Evolutionary conservation across 2,888 invertebrate species (phyloP).

Genomic region (Drosophila sordidapex): DNA sequence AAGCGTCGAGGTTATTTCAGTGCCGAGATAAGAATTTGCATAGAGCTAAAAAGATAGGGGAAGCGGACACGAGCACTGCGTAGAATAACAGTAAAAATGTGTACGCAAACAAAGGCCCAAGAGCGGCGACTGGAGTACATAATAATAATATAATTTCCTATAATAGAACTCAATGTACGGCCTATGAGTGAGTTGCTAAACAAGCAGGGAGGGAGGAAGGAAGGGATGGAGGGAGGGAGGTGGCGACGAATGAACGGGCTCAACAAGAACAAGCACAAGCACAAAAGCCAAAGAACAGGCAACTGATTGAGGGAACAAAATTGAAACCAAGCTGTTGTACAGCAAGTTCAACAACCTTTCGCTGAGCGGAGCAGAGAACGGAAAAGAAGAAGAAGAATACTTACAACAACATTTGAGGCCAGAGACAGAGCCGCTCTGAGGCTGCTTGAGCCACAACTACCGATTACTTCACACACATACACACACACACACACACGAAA

Average conservation of each 20-base stretch:
- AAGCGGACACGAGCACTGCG: constrained; percentile 21
- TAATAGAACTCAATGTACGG: constrained; percentile 68
- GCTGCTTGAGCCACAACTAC: constrained; percentile 63
- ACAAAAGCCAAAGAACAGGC: constrained; percentile 64
- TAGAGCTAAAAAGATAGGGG: constrained; percentile 3
- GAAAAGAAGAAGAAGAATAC: constrained; percentile 42
- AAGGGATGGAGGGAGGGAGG: not conserved
- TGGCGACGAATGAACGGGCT: constrained; percentile 19
- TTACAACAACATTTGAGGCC: constrained; percentile 65
- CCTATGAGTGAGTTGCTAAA: constrained; percentile 2
- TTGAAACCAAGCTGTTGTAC: constrained; percentile 59
- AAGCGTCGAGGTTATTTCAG: constrained; percentile 9
- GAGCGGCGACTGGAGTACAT: constrained; percentile 65
- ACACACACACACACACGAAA: constrained; percentile 25
- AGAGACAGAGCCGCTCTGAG: constrained; percentile 41
- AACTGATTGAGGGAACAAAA: constrained; percentile 77
- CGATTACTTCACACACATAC: constrained; percentile 67
- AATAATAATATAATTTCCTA: constrained; percentile 80
- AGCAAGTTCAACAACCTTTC: constrained; percentile 74
- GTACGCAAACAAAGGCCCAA: constrained; percentile 54
- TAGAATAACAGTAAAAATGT: constrained; percentile 68
- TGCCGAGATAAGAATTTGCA: constrained; percentile 40
- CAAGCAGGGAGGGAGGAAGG: not conserved
- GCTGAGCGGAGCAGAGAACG: constrained; percentile 22
- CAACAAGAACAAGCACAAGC: constrained; percentile 56